phyloP scores from a whole-genome alignment of 2,113 vertebrate species.

The Carlito syrichta region DNA sequence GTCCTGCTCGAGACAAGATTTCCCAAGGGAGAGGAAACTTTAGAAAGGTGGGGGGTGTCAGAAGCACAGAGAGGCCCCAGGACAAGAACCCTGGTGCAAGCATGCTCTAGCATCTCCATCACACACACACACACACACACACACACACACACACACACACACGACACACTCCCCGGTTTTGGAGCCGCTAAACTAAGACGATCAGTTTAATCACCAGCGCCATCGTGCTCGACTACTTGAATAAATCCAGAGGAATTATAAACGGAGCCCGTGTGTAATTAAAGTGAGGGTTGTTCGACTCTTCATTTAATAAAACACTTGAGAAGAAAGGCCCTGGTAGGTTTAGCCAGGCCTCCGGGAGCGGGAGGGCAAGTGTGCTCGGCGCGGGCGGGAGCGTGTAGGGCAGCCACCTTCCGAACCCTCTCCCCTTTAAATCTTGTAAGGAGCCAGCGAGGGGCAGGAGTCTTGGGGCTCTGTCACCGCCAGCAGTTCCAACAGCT shows the following conservation, averaged over 20 bases:
- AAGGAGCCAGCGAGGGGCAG: conserved; percentile 78
- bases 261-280: conserved; percentile 45
- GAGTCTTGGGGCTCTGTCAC: conserved; percentile 80
- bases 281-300: conserved; percentile 59
- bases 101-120: not conserved
- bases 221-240: conserved; percentile 44
- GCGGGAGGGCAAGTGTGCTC: conserved; percentile 69
- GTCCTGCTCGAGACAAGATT: not conserved
- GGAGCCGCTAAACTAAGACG: conserved; percentile 51
- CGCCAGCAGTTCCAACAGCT: conserved; percentile 82
- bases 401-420: conserved; percentile 81
- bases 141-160: not conserved
- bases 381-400: conserved; percentile 77
- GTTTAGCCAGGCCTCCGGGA: conserved; percentile 66
- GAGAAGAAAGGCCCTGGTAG: conserved; percentile 38
- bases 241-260: conserved; percentile 57
- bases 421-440: conserved; percentile 81
- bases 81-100: no score
- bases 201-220: conserved; percentile 23
- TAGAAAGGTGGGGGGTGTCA: fast-evolving
- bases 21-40: not conserved
- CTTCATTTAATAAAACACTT: conserved; percentile 53
- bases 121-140: fast-evolving
- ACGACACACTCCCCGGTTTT: not conserved
- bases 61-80: not conserved